Conservation (phyloP, 2,888 invertebrate species). For the Tachina lurida region DNA sequence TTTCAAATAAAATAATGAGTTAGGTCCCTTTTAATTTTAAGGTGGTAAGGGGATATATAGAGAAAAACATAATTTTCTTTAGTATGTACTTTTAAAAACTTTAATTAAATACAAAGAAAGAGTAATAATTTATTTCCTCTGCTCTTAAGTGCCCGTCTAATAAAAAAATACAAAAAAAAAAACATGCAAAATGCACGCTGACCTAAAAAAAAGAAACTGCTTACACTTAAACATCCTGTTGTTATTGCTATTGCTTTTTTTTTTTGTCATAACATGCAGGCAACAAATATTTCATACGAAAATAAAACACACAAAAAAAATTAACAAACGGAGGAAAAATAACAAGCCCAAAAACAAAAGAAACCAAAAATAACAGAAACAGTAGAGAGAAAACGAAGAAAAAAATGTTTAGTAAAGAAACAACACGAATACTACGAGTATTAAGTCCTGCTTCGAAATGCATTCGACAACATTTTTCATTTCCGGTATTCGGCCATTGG, state of each 20-base stretch:
- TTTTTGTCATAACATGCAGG: background rate
- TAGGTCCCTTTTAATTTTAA: too few relatives aligned
- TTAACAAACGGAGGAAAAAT: background rate
- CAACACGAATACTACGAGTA: slow-evolving; percentile 11
- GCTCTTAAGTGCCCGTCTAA: slow-evolving; percentile 25
- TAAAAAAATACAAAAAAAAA: slow-evolving; percentile 2
- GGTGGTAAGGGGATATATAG: too few relatives aligned
- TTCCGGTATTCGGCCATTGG: slow-evolving; percentile 79
- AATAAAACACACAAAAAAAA: slow-evolving; percentile 20
- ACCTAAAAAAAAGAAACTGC: slow-evolving; percentile 3
- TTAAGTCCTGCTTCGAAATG: slow-evolving; percentile 25
- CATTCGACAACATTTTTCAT: slow-evolving; percentile 68
- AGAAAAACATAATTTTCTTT: background rate
- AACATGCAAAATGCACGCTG: slow-evolving; percentile 2
- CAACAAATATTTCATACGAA: background rate
- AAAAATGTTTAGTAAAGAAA: background rate
- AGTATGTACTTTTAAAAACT: background rate
- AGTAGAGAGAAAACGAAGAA: background rate
- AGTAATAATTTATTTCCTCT: background rate
- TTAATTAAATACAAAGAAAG: background rate
- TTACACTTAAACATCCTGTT: slow-evolving; percentile 15
- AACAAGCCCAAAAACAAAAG: background rate
- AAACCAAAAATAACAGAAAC: background rate
- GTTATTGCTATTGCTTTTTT: background rate
- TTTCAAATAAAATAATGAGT: too few relatives aligned